A percentile compares a stretch with the other conserved stretches of the same genome.
These are phyloP conservation scores for Thamnaconus septentrionalis DNA, from an alignment of 2,113 vertebrate genomes.

Conservation along the genomic window DNA sequence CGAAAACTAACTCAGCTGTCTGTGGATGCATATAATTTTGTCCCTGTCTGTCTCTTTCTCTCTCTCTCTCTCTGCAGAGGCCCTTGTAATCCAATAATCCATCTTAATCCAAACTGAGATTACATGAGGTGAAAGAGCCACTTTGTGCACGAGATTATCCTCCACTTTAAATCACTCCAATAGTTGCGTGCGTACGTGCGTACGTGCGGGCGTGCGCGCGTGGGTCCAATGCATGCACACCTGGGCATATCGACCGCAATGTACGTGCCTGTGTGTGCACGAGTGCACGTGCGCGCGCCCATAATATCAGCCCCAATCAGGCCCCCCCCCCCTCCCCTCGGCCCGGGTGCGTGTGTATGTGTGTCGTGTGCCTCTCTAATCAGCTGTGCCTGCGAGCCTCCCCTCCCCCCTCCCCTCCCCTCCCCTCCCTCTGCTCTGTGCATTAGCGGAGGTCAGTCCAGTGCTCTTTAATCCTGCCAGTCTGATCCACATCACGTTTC, in stretches of 20 bases:
- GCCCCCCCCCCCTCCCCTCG: too few species aligned
- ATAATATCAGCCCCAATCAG: too few species aligned
- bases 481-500: conserved; percentile 73
- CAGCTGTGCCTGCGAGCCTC: conserved; percentile 54
- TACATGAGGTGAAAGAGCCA: conserved; percentile 67
- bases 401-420: conserved; percentile 14
- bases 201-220: too few species aligned
- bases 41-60: neutral
- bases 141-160: conserved; percentile 65
- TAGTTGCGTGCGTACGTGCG: conserved; percentile 9
- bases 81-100: conserved; percentile 69
- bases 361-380: conserved; percentile 18
- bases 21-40: too few species aligned
- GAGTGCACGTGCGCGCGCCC: neutral
- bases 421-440: conserved; percentile 39
- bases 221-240: neutral
- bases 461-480: conserved; percentile 67
- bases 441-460: conserved; percentile 47
- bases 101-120: conserved; percentile 65
- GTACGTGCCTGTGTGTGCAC: too few species aligned
- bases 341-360: neutral
- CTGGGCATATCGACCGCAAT: neutral
- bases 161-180: conserved; percentile 40
- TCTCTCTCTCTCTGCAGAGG: conserved; percentile 6
- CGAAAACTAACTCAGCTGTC: too few species aligned